Evolutionary conservation across 2,113 vertebrate species (phyloP), one percentile per base, ranked within the genome.

Genomic region (Pardalotus punctatus): DNA sequence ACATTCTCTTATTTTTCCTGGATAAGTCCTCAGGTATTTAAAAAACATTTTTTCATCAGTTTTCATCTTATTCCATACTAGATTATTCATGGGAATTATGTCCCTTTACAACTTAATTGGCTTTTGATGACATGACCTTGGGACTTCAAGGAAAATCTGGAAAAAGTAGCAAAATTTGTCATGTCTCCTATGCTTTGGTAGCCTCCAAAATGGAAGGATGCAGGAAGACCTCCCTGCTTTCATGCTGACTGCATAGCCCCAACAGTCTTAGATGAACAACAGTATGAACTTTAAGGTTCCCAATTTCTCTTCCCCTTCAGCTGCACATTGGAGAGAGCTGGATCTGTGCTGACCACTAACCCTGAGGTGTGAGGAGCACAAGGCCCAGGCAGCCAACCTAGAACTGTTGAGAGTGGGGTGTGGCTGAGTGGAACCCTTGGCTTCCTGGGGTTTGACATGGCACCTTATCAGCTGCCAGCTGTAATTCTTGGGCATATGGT

Each of bases 61-160:
- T 93, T 91, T 76, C 86, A 85, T 96, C 74, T 47, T 91, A 58
- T 13, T 96, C 81, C 94, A 94, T 93, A 14, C 50, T 78, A 57
- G 65, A 24, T 81, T 95, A 45, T 86, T 86, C 61, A 91, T 94
- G 93, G 95, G 94, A 95, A 95, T 96, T 96, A 94, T 97, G 93
- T 95, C 96, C 91, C 93, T 97, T 95, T 96, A 95, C 94, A 97
- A 97, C n/a, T 84, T 54, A 71, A 81, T 66, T 93, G 74, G 77
- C 45, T 89, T 81, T 95, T 65, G 57, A 45, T 57, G 36, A 78
- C 23, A 61, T 94, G 73, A 84, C 84, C 61, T 89, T 86, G 84
- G 91, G 84, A 76, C 86, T 90, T 71, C 22, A 83, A 88, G 50
- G 83, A 71, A 94, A 94, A 85, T 71, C 53, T 76, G 83, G 61